Evolutionary conservation across 2,797 vertebrate species (phyloP), one percentile per base, ranked within the genome.

Genomic region (Mycteria americana): DNA sequence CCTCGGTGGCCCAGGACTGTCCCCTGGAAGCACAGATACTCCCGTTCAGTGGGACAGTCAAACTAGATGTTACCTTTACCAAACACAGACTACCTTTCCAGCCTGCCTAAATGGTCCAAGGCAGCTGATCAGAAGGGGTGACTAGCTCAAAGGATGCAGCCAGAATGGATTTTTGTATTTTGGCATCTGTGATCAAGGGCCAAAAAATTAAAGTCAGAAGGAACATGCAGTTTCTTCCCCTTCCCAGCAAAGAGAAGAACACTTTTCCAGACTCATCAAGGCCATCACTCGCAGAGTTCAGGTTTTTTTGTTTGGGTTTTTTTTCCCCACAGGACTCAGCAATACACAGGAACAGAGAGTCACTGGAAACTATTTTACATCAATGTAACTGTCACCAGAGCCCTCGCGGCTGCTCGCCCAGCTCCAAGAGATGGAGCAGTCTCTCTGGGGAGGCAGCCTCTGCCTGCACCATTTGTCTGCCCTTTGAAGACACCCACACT

Each of bases 31-130:
- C 72, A 46, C 16, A 37, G 59, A 31, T 2, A 41, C 33, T 9
- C 10, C n/a, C 5, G 10, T 13, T 27, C 22, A 8, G 18, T 5
- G 39, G 80, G 22, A 85, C 62, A 75, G 15, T 10, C 41, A 31
- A 11, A 37, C 1, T 1, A 21, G 10, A 3, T 10, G 13, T 5
- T 18, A 35, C 27, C 23, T 48, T 12, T 7, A 15, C 6, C 17
- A 37, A 16, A 31, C 0, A 3, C 39, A n/a, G 46, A 11, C 8
- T 8, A 14, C 27, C 25, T n/a, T 50, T 30, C 27, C 33, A 23
- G 13, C 16, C 54, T 17, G 43, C n/a, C 63, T 41, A 6, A 33
- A 7, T 0, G 25, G 39, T 35, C 39, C 51, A 4, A 1, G n/a
- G 45, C 35, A 77, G 65, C 65, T 27, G 67, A 31, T 4, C 4